These are phyloP conservation scores for Channa maculata DNA, from an alignment of 2,113 vertebrate species.

Conservation along the genomic window DNA sequence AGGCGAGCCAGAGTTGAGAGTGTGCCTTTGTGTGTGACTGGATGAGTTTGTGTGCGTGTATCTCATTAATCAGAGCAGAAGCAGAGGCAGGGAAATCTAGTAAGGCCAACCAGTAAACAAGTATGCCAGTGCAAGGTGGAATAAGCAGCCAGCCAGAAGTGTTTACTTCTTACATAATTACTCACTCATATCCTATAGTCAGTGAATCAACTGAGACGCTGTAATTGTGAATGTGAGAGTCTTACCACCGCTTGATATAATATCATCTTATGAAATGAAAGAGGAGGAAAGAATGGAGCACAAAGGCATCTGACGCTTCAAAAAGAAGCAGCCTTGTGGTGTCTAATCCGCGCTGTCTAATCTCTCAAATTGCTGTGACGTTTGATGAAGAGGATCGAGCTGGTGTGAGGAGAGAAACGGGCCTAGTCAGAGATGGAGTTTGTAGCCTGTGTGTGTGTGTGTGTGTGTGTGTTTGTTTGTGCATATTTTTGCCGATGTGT, in stretches of 20 bases:
- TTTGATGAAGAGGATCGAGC: slow-evolving; percentile 72
- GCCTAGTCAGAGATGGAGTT: slow-evolving; percentile 34
- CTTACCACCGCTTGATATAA: slow-evolving; percentile 73
- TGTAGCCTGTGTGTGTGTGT: neutral
- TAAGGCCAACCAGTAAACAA: slow-evolving; percentile 71
- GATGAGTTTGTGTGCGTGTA: slow-evolving; percentile 29
- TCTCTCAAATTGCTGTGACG: slow-evolving; percentile 81
- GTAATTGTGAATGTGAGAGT: slow-evolving; percentile 67
- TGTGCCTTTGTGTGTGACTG: slow-evolving; percentile 55
- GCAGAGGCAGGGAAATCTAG: slow-evolving; percentile 63
- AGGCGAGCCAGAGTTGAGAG: slow-evolving; percentile 66
- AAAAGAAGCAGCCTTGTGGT: slow-evolving; percentile 69
- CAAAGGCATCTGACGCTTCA: slow-evolving; percentile 71
- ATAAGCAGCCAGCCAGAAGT: slow-evolving; percentile 52
- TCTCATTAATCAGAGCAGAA: slow-evolving; percentile 76
- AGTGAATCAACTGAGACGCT: slow-evolving; percentile 59
- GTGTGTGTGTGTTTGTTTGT: neutral
- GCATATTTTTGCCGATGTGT: slow-evolving; percentile 55
- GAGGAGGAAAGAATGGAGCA: slow-evolving; percentile 72
- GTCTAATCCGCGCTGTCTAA: slow-evolving; percentile 78
- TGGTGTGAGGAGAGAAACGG: slow-evolving; percentile 45
- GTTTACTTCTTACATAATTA: slow-evolving; percentile 80
- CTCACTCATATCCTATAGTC: slow-evolving; percentile 58
- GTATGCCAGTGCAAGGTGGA: slow-evolving; percentile 58
- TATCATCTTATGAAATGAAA: slow-evolving; percentile 76